These are phyloP conservation scores for Myopa tessellatipennis DNA, from an alignment of 2,888 invertebrate species.

Conservation along the genomic window DNA sequence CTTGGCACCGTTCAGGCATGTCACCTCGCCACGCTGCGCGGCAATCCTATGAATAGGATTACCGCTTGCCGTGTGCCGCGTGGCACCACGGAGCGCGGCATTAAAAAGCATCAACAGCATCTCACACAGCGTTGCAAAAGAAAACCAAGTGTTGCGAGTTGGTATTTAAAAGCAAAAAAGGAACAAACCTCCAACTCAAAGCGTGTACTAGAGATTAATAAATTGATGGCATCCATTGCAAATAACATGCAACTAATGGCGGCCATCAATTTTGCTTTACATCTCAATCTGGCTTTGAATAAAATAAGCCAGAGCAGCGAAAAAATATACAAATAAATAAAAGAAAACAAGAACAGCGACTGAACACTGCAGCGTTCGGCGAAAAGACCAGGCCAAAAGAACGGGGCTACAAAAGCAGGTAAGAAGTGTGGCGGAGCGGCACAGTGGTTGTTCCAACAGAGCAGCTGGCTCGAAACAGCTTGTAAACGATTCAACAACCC, in stretches of 20 bases:
- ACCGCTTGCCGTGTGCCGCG: slow-evolving; percentile 14
- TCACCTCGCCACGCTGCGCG: not conserved
- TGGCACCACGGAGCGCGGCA: slow-evolving; percentile 27
- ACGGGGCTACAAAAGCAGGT: not conserved
- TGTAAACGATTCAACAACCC: not conserved
- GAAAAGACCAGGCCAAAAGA: slow-evolving; percentile 16
- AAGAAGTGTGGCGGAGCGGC: slow-evolving; percentile 3
- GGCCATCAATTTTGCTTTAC: slow-evolving; percentile 70
- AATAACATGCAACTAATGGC: slow-evolving; percentile 70
- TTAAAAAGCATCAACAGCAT: slow-evolving; percentile 15
- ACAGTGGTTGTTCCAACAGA: slow-evolving; percentile 18
- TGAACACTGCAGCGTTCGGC: slow-evolving; percentile 37
- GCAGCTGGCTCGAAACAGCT: not conserved
- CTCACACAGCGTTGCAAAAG: slow-evolving; percentile 26
- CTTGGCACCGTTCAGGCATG: not conserved
- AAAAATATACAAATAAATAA: slow-evolving; percentile 37
- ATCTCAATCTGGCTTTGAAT: slow-evolving; percentile 69
- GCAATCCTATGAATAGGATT: not conserved
- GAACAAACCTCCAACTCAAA: slow-evolving; percentile 63
- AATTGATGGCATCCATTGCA: slow-evolving; percentile 70
- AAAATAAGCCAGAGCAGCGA: slow-evolving; percentile 19
- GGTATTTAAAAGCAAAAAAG: slow-evolving; percentile 38
- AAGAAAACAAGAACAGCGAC: slow-evolving; percentile 37
- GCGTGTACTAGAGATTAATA: slow-evolving; percentile 69
- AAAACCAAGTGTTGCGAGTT: slow-evolving; percentile 19